Conservation (phyloP, 2,113 vertebrate genomes). For the Peromyscus maniculatus region DNA sequence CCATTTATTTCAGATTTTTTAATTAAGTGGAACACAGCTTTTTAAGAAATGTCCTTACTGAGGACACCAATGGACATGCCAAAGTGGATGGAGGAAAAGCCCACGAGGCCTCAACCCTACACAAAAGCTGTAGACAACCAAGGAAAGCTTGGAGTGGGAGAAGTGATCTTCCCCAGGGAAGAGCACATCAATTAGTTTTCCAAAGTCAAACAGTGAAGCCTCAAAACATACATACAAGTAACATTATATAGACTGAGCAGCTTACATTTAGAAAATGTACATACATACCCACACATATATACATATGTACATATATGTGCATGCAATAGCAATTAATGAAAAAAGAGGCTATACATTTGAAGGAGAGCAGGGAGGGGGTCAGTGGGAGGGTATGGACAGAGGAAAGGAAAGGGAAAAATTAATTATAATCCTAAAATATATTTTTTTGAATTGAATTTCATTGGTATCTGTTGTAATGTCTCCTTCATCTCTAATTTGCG, state of each 20-base stretch:
- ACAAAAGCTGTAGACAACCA: too few species aligned
- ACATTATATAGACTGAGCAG: neutral
- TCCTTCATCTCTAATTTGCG: neutral
- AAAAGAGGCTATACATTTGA: neutral
- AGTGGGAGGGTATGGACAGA: neutral
- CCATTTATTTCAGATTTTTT: too few species aligned
- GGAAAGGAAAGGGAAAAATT: neutral
- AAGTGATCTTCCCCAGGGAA: neutral
- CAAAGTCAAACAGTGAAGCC: neutral
- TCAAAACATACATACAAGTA: neutral
- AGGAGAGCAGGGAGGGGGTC: neutral
- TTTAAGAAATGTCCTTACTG: too few species aligned
- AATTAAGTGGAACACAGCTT: too few species aligned
- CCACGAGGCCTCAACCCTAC: too few species aligned
- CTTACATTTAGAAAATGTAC: neutral
- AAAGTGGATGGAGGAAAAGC: too few species aligned
- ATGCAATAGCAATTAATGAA: neutral
- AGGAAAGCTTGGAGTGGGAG: too few species aligned
- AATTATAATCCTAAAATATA: neutral
- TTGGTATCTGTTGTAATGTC: neutral
- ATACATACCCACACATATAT: neutral
- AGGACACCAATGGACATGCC: too few species aligned
- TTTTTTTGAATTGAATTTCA: neutral
- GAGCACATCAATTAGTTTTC: neutral
- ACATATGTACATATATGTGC: neutral